These are phyloP conservation scores for Antechinus stuartii DNA, from an alignment of 2,113 vertebrate species.

Conservation along the genomic window DNA sequence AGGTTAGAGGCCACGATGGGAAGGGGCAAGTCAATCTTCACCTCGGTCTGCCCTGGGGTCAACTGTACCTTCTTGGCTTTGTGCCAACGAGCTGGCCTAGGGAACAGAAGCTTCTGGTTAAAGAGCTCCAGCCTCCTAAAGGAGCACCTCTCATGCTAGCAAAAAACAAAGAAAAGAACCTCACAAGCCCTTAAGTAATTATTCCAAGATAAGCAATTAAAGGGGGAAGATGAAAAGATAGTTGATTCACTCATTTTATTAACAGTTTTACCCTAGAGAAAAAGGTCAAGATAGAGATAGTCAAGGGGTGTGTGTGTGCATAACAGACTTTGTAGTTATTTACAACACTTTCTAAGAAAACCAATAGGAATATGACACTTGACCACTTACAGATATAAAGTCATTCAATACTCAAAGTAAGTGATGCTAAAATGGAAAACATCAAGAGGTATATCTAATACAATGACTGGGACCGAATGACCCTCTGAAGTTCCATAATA, in stretches of 20 bases:
- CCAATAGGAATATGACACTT: not conserved
- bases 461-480: not conserved
- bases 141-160: not conserved
- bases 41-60: slow-evolving; percentile 97
- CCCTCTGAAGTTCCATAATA: not conserved
- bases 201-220: not conserved
- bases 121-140: fast-evolving
- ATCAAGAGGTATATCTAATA: not conserved
- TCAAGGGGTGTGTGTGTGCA: not conserved
- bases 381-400: not conserved
- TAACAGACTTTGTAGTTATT: not conserved
- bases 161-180: slow-evolving; percentile 18
- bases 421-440: not conserved
- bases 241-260: not conserved
- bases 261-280: slow-evolving; percentile 15
- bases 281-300: not conserved
- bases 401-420: not conserved
- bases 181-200: slow-evolving; percentile 16
- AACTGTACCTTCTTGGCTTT: slow-evolving; percentile 98
- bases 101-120: not conserved
- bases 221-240: not conserved
- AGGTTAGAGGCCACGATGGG: slow-evolving; percentile 98
- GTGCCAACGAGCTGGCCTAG: slow-evolving; percentile 97
- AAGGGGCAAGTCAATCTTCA: slow-evolving; percentile 96
- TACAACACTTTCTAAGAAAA: not conserved